Evolutionary conservation across 2,113 vertebrate genomes (phyloP).

Genomic region (Ptychochromis oligacanthus): DNA sequence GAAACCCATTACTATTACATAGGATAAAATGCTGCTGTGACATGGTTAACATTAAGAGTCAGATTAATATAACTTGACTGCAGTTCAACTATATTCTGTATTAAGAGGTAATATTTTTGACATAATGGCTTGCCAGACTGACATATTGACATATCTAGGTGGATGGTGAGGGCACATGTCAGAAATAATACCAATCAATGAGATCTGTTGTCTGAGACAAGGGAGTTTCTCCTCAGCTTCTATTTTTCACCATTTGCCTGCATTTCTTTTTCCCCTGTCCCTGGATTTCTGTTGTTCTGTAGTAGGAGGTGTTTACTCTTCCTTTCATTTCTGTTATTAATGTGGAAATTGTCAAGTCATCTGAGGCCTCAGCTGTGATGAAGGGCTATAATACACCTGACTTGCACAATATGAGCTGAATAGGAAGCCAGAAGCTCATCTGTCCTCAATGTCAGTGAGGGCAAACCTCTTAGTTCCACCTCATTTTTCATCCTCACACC

Average conservation of each 20-base stretch:
- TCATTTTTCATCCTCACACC: background rate
- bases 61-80: background rate
- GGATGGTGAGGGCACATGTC: constrained; percentile 10
- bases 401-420: background rate
- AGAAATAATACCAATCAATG: constrained; percentile 13
- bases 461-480: background rate
- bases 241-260: background rate
- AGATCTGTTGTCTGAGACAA: constrained; percentile 15
- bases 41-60: background rate
- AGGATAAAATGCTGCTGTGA: background rate
- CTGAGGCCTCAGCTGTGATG: background rate
- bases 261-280: background rate
- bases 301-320: background rate
- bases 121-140: constrained; percentile 7
- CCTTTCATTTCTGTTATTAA: background rate
- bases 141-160: background rate
- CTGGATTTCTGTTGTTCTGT: background rate
- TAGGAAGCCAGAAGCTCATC: background rate
- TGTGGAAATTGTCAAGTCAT: background rate
- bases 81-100: background rate
- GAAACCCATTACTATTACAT: background rate
- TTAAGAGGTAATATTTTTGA: constrained; percentile 1
- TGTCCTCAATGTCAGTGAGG: constrained; percentile 1
- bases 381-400: background rate
- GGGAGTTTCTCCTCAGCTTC: background rate